phyloP scores from a whole-genome alignment of 2,113 vertebrate genomes.

The Sceloporus undulatus region DNA sequence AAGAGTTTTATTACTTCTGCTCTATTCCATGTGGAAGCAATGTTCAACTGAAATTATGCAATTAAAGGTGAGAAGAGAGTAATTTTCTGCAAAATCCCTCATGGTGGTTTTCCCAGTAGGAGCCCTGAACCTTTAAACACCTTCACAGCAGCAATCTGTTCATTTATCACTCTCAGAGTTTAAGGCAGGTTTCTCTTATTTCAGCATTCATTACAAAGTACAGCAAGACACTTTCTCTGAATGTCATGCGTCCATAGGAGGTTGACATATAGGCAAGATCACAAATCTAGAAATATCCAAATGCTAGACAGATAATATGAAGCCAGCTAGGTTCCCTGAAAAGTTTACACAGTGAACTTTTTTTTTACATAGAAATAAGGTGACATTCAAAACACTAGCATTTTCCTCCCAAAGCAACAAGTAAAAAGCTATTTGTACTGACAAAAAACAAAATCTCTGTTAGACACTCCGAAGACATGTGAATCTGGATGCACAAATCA shows the following conservation, averaged over 20 bases:
- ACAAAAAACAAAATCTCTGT: too few relatives aligned
- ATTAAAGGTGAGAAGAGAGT: constrained; percentile 72
- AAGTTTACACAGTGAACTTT: constrained; percentile 21
- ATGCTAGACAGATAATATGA: constrained; percentile 37
- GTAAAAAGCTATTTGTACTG: too few relatives aligned
- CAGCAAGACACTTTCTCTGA: constrained; percentile 49
- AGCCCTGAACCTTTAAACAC: constrained; percentile 68
- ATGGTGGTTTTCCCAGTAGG: constrained; percentile 61
- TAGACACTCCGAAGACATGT: too few relatives aligned
- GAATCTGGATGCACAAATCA: too few relatives aligned
- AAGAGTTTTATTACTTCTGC: constrained; percentile 66
- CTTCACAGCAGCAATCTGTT: constrained; percentile 55
- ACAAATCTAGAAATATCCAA: constrained; percentile 42
- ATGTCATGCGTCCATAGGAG: constrained; percentile 49
- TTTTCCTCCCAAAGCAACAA: background rate
- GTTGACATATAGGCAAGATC: constrained; percentile 50
- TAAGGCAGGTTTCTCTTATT: constrained; percentile 46
- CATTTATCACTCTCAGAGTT: constrained; percentile 50
- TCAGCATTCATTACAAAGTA: constrained; percentile 60
- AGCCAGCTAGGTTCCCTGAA: constrained; percentile 2
- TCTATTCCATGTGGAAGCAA: constrained; percentile 51
- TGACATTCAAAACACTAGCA: background rate
- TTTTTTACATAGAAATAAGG: constrained; percentile 1
- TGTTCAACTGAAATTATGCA: constrained; percentile 71
- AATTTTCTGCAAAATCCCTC: constrained; percentile 67